Conservation (phyloP, 2,797 vertebrate species). For the Schizothorax lantsangensis region DNA sequence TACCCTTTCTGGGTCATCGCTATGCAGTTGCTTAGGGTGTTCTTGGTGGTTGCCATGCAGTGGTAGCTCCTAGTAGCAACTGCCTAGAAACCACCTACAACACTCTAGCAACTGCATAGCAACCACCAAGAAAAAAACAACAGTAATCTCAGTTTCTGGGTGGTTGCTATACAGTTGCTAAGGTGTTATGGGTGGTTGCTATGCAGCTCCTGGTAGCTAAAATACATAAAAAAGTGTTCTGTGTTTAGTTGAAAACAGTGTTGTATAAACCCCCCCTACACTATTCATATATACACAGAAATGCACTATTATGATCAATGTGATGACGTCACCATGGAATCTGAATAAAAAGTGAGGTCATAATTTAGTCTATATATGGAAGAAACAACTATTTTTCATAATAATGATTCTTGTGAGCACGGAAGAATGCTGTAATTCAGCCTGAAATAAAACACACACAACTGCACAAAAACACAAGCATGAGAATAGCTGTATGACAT, state of each 20-base stretch:
- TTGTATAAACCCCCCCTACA: not conserved
- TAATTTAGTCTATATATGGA: conserved; percentile 21
- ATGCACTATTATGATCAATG: conserved; percentile 34
- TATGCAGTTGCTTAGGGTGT: too few species aligned
- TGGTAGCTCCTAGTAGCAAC: too few species aligned
- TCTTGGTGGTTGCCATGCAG: too few species aligned
- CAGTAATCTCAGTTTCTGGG: too few species aligned
- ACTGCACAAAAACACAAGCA: not conserved
- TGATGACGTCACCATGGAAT: conserved; percentile 42
- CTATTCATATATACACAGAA: not conserved
- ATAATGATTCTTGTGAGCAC: not conserved
- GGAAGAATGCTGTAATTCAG: conserved; percentile 5
- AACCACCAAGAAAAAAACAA: too few species aligned
- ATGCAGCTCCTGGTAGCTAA: not conserved
- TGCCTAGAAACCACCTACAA: too few species aligned
- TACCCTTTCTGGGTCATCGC: too few species aligned
- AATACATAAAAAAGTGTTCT: not conserved
- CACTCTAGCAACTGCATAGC: too few species aligned
- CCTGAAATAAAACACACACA: conserved; percentile 5
- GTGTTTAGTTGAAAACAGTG: not conserved
- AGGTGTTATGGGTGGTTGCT: not conserved
- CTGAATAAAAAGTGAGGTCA: conserved; percentile 54
- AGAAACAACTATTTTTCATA: not conserved
- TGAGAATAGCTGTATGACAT: conserved; percentile 18
- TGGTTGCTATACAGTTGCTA: not conserved